phyloP scores from a whole-genome alignment of 2,113 vertebrate species.

The Spea bombifrons region DNA sequence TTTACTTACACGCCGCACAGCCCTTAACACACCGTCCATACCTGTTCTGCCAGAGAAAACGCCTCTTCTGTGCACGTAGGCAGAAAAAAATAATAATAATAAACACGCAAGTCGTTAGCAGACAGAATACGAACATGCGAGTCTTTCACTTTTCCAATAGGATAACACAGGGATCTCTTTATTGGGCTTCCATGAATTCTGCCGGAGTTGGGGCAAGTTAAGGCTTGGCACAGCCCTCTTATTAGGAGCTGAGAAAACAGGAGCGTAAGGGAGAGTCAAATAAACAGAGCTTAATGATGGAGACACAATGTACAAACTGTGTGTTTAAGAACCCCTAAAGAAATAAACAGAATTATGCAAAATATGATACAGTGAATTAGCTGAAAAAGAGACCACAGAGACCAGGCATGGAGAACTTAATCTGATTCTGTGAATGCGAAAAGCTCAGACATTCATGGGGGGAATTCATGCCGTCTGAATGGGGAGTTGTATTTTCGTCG shows the following conservation, averaged over 20 bases:
- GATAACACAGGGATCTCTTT: constrained; percentile 38
- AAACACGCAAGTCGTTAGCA: constrained; percentile 37
- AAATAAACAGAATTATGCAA: constrained; percentile 50
- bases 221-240: constrained; percentile 38
- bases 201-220: constrained; percentile 37
- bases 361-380: constrained; percentile 42
- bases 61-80: constrained; percentile 39
- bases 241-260: constrained; percentile 44
- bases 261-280: constrained; percentile 46
- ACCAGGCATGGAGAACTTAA: constrained; percentile 24
- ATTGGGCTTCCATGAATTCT: constrained; percentile 33
- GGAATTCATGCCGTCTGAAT: constrained; percentile 7
- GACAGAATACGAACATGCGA: constrained; percentile 35
- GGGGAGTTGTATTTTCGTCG: constrained; percentile 24
- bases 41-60: constrained; percentile 38
- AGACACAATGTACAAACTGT: constrained; percentile 45
- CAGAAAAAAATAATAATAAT: constrained; percentile 39
- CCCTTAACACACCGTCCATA: constrained; percentile 26
- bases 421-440: constrained; percentile 35
- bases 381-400: constrained; percentile 42
- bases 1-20: constrained; percentile 41
- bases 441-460: background rate
- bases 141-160: constrained; percentile 43
- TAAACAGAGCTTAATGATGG: constrained; percentile 47
- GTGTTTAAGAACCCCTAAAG: constrained; percentile 38